Conservation (phyloP, 2,888 invertebrate genomes). For the Lasioglossum lativentre region DNA sequence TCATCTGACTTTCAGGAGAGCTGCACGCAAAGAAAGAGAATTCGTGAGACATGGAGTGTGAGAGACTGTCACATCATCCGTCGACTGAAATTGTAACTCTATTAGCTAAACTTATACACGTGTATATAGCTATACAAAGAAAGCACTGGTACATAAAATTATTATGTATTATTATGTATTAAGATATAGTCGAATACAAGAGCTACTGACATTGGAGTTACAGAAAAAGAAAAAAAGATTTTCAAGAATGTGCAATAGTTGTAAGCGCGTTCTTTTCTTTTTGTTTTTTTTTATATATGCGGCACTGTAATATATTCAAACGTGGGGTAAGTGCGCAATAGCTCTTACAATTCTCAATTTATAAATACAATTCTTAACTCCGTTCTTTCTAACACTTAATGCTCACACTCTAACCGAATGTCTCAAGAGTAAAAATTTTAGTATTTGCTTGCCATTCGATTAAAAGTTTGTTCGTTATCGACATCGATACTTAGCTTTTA, state of each 20-base stretch:
- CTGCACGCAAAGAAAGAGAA: conserved; percentile 67
- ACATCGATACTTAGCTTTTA: conserved; percentile 43
- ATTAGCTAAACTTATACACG: conserved; percentile 67
- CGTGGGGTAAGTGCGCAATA: conserved; percentile 47
- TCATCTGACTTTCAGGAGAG: conserved; percentile 68
- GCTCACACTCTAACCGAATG: conserved; percentile 51
- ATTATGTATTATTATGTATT: conserved; percentile 77
- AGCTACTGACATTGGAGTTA: conserved; percentile 51
- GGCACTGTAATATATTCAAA: conserved; percentile 64
- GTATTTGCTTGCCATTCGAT: conserved; percentile 50
- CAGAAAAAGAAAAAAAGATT: conserved; percentile 45
- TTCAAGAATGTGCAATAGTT: conserved; percentile 74
- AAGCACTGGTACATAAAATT: conserved; percentile 77
- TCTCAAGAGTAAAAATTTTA: conserved; percentile 42
- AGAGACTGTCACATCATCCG: conserved; percentile 70
- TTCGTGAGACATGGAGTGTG: conserved; percentile 73
- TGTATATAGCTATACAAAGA: conserved; percentile 75
- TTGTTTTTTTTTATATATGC: conserved; percentile 48
- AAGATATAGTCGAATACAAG: conserved; percentile 69
- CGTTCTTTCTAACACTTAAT: conserved; percentile 52
- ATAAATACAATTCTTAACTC: conserved; percentile 52
- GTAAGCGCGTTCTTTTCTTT: conserved; percentile 63
- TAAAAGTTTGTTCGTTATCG: conserved; percentile 48
- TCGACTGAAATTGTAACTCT: conserved; percentile 73
- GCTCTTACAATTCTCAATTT: conserved; percentile 46